Percentiles rank a stretch among this genome's conserved stretches.
Evolutionary conservation across 2,888 invertebrate species (phyloP).

Genomic region (Tetanocera ferruginea): DNA sequence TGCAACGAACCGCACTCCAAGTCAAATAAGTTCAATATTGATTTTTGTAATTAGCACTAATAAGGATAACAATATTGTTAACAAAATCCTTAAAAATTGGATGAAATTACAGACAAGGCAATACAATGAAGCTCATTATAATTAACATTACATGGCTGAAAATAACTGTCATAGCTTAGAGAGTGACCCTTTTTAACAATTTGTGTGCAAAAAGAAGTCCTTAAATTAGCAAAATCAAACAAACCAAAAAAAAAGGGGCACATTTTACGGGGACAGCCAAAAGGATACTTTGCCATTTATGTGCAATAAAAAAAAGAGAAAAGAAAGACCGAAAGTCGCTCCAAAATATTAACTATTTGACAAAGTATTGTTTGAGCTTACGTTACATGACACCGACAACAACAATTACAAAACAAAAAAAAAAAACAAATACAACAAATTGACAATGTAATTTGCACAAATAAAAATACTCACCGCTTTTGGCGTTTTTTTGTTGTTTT

Average conservation of each 20-base stretch:
- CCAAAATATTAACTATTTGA: constrained; percentile 1
- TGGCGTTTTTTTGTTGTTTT: not conserved
- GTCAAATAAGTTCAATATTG: constrained; percentile 19
- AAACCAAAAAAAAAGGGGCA: not conserved
- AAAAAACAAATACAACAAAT: constrained; percentile 20
- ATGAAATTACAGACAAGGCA: constrained; percentile 37
- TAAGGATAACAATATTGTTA: constrained; percentile 34
- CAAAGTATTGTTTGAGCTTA: not conserved
- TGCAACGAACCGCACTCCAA: constrained; percentile 1
- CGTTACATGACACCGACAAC: constrained; percentile 30
- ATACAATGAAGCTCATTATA: constrained; percentile 33
- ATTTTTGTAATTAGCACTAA: constrained; percentile 29
- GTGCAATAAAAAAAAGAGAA: not conserved
- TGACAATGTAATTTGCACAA: constrained; percentile 32
- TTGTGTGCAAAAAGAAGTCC: constrained; percentile 11
- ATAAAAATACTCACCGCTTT: not conserved
- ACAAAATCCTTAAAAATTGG: constrained; percentile 36
- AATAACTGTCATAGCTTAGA: not conserved
- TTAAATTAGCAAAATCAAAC: constrained; percentile 5
- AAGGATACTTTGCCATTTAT: not conserved
- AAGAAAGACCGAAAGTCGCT: not conserved
- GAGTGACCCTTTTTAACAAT: not conserved
- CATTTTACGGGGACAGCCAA: not conserved
- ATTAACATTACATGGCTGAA: constrained; percentile 10
- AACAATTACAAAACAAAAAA: constrained; percentile 11